Percentiles rank a stretch among this genome's conserved stretches.
These are phyloP conservation scores for Thunnus albacares DNA, from an alignment of 2,797 vertebrate species.

Conservation along the genomic window DNA sequence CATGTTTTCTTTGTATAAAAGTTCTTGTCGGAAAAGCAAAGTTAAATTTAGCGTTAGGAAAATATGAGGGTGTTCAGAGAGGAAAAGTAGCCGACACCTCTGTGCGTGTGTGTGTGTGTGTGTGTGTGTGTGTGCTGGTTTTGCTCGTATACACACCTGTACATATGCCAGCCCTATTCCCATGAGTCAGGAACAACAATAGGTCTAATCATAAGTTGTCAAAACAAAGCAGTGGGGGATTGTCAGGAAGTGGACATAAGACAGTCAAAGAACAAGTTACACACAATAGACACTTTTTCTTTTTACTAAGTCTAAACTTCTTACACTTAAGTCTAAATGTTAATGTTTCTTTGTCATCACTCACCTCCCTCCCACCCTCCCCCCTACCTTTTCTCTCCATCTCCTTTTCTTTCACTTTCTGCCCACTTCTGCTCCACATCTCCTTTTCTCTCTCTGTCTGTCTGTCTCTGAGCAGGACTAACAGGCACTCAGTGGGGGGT, in stretches of 20 bases:
- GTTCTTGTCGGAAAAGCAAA: slow-evolving; percentile 55
- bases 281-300: neutral
- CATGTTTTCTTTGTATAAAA: slow-evolving; percentile 53
- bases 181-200: slow-evolving; percentile 23
- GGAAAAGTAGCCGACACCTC: slow-evolving; percentile 43
- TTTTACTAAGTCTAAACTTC: neutral
- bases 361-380: neutral
- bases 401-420: slow-evolving; percentile 7
- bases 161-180: slow-evolving; percentile 11
- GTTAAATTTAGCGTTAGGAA: slow-evolving; percentile 67
- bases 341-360: neutral
- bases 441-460: neutral
- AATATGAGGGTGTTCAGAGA: slow-evolving; percentile 48
- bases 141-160: neutral
- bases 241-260: neutral
- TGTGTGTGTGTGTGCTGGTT: slow-evolving; percentile 8
- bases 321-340: neutral
- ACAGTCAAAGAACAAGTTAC: neutral
- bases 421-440: neutral
- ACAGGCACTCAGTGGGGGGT: slow-evolving; percentile 82
- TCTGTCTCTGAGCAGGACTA: slow-evolving; percentile 76
- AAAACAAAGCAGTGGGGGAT: slow-evolving; percentile 19
- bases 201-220: neutral
- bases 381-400: neutral
- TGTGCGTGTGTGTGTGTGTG: slow-evolving; percentile 19